phyloP scores from a whole-genome alignment of 2,797 vertebrate genomes.

The Enteromius argenteus region DNA sequence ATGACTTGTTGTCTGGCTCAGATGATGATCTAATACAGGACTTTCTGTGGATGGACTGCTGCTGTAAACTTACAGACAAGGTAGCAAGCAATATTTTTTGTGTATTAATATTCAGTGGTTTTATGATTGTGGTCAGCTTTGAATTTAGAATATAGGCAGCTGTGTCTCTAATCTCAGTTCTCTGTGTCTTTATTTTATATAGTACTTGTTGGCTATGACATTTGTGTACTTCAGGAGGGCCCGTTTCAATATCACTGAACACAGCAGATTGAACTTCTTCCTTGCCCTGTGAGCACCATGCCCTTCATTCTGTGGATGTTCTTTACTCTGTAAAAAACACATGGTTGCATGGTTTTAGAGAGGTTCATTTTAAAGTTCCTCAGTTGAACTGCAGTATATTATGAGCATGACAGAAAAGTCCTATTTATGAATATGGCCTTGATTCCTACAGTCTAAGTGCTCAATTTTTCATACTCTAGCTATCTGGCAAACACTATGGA shows the following conservation, averaged over 20 bases:
- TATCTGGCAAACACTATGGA: constrained; percentile 98
- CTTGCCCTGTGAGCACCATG: constrained; percentile 87
- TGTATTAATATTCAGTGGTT: background rate
- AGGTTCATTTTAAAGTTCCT: background rate
- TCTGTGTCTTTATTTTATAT: constrained; percentile 56
- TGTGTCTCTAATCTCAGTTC: background rate
- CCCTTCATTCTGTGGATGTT: background rate
- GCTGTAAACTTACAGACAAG: constrained; percentile 91
- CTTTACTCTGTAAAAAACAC: background rate
- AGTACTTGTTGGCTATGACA: constrained; percentile 98
- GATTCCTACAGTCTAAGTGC: background rate
- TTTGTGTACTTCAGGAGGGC: constrained; percentile 99
- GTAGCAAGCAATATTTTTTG: constrained; percentile 55
- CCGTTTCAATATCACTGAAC: constrained; percentile 84
- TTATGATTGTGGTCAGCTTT: background rate
- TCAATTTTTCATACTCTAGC: constrained; percentile 69
- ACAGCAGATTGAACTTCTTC: constrained; percentile 94
- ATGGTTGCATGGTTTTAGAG: background rate
- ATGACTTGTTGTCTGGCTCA: constrained; percentile 66
- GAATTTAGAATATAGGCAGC: background rate
- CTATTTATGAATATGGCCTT: background rate
- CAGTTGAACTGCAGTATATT: background rate
- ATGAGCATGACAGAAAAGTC: background rate
- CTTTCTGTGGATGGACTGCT: constrained; percentile 95
- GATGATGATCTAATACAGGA: constrained; percentile 92